Evolutionary conservation across 2,888 invertebrate genomes (phyloP), one percentile per base, ranked within the genome.

Genomic region (Apocheima hispidaria): DNA sequence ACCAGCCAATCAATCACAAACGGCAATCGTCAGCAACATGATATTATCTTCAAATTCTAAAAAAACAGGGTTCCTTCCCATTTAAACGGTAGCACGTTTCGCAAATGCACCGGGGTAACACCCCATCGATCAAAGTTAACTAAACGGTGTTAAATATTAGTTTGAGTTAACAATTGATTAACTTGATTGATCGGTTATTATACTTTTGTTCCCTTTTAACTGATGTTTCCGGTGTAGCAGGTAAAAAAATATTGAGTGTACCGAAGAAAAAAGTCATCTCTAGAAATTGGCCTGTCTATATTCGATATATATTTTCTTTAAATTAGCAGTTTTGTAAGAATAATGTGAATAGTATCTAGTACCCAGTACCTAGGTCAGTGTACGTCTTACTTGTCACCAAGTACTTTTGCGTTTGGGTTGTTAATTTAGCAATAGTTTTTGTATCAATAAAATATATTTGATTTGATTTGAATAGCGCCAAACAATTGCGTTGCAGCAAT

Each of bases 81-180:
- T 51, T 35, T 35, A 43, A 52, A 60, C 65, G 33, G 63, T 61
- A 61, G 56, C 60, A 44, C 28, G 9, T 48, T 40, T 35, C 50
- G n/a, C 48, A 48, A 44, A 21, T 49, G 20, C 35, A 35, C 12
- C 21, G 0, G 48, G 53, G 60, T 54, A 56, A 58, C 48, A 63
- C 56, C 33, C 53, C 14, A 69, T 69, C 59, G 36, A 63, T 69
- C 69, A 66, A 49, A 46, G 40, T 62, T 54, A 41, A 63, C 40
- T 57, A 60, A 60, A 49, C 51, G 65, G 21, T 51, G 67, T 58
- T 56, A 58, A 61, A 61, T 14, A 10, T 6, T 9, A 18, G 44
- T 16, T 18, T 23, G 28, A 49, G 43, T 51, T 53, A 43, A 51
- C 56, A 54, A 53, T 57, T 21, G 23, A 21, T 38, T 33, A 18